Conservation (phyloP, 2,113 vertebrate genomes). For the Lepisosteus osseus region DNA sequence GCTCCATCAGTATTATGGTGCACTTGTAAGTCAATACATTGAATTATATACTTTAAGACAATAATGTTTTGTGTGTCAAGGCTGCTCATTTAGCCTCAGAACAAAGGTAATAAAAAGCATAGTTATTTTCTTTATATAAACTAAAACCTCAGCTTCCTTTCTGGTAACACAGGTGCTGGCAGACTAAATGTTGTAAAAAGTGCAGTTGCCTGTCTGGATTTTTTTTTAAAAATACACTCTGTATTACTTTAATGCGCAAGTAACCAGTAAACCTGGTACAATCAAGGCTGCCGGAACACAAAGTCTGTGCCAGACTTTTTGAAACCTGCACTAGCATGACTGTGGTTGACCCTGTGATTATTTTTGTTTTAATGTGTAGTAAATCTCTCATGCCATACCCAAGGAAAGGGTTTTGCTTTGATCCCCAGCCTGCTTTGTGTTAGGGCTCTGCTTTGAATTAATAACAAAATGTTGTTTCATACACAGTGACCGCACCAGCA, state of each 20-base stretch:
- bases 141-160: too few relatives aligned
- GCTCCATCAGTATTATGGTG: too few relatives aligned
- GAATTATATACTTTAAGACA: too few relatives aligned
- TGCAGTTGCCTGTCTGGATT: too few relatives aligned
- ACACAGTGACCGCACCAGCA: neutral
- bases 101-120: too few relatives aligned
- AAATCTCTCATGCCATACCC: slow-evolving; percentile 6
- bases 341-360: slow-evolving; percentile 5
- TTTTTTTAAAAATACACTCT: neutral
- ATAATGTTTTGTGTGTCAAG: too few relatives aligned
- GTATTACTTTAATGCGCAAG: neutral
- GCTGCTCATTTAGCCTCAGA: too few relatives aligned
- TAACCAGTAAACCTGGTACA: neutral
- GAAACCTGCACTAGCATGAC: neutral
- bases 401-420: neutral
- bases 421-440: slow-evolving; percentile 6
- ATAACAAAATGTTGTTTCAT: slow-evolving; percentile 11
- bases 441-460: slow-evolving; percentile 12
- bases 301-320: neutral
- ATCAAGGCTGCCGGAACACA: neutral
- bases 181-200: neutral
- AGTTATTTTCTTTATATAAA: too few relatives aligned
- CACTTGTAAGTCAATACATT: too few relatives aligned
- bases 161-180: neutral
- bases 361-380: slow-evolving; percentile 6